Conservation (phyloP, 2,888 invertebrate species). For the Ecdyonurus torrentis region DNA sequence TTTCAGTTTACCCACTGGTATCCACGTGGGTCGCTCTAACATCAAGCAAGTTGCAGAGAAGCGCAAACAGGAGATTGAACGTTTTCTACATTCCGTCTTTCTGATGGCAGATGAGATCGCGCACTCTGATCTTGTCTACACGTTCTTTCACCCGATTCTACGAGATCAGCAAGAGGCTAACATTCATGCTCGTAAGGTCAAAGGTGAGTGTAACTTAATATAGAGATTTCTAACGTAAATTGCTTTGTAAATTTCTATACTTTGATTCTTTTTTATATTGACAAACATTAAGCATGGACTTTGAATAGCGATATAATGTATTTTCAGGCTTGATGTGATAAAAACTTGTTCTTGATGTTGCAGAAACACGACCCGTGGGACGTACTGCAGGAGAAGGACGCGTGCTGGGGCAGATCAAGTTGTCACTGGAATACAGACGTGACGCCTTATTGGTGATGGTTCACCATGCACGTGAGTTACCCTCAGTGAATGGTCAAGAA, state of each 20-base stretch:
- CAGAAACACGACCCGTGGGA: background rate
- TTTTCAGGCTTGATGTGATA: too few relatives aligned
- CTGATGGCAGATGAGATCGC: slow-evolving; percentile 82
- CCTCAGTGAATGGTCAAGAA: slow-evolving; percentile 60
- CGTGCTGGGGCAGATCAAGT: slow-evolving; percentile 53
- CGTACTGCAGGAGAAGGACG: background rate
- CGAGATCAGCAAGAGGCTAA: slow-evolving; percentile 86
- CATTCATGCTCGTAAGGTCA: slow-evolving; percentile 56
- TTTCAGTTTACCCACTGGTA: slow-evolving; percentile 45
- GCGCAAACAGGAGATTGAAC: slow-evolving; percentile 73
- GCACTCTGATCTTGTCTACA: slow-evolving; percentile 91
- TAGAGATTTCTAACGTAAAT: too few relatives aligned
- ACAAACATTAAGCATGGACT: too few relatives aligned
- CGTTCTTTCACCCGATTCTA: slow-evolving; percentile 93
- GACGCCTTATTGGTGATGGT: slow-evolving; percentile 66
- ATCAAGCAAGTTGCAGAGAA: slow-evolving; percentile 89
- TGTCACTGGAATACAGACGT: slow-evolving; percentile 58
- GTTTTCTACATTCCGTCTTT: slow-evolving; percentile 74
- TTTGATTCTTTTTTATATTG: too few relatives aligned
- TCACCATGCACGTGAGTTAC: slow-evolving; percentile 79
- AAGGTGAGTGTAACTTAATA: slow-evolving; percentile 35
- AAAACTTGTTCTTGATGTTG: too few relatives aligned
- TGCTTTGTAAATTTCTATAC: too few relatives aligned
- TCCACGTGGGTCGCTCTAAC: slow-evolving; percentile 82
- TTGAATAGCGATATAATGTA: too few relatives aligned